phyloP scores from a whole-genome alignment of 2,797 vertebrate species.

The Peromyscus attwateri region DNA sequence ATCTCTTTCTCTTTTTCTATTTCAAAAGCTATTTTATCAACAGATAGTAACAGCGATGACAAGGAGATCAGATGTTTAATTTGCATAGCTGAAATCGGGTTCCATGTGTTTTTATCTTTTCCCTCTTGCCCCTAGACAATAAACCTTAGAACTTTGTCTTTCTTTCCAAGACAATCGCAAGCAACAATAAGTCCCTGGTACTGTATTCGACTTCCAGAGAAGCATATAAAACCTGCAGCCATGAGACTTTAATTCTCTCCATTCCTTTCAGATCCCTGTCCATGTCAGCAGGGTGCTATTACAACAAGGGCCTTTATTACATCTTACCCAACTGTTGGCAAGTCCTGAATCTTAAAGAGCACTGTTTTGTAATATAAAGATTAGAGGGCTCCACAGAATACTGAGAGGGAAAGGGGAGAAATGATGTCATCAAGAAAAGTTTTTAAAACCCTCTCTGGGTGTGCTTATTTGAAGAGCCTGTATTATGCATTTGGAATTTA shows the following conservation, averaged over 20 bases:
- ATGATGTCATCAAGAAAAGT: slow-evolving; percentile 80
- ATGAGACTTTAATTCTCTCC: slow-evolving; percentile 83
- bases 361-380: slow-evolving; percentile 83
- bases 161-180: slow-evolving; percentile 56
- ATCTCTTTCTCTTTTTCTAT: neutral
- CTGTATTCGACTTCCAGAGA: slow-evolving; percentile 71
- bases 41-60: neutral
- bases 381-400: slow-evolving; percentile 74
- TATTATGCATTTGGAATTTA: neutral
- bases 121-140: neutral
- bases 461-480: slow-evolving; percentile 63
- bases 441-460: slow-evolving; percentile 70
- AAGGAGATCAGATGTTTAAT: slow-evolving; percentile 56
- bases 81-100: slow-evolving; percentile 42
- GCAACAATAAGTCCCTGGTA: slow-evolving; percentile 39
- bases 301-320: slow-evolving; percentile 86
- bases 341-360: slow-evolving; percentile 85
- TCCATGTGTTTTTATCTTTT: neutral
- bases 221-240: slow-evolving; percentile 79
- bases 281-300: slow-evolving; percentile 84
- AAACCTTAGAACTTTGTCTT: slow-evolving; percentile 59
- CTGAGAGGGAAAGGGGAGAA: slow-evolving; percentile 63
- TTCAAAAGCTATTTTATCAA: slow-evolving; percentile 57
- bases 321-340: slow-evolving; percentile 86
- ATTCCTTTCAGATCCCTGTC: slow-evolving; percentile 82